phyloP scores from a whole-genome alignment of 2,888 invertebrate species.

The Oligia latruncula region DNA sequence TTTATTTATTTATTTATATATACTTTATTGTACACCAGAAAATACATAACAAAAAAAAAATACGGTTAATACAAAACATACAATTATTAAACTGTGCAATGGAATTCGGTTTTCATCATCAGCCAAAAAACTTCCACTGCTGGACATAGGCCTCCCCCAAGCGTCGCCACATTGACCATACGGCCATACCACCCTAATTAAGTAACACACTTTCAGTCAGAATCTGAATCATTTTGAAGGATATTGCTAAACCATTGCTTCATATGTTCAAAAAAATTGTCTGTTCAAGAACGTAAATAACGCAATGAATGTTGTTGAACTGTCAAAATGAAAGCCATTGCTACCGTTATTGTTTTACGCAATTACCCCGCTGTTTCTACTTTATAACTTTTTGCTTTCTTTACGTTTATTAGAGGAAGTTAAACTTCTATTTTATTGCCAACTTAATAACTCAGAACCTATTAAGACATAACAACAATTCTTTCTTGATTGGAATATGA shows the following conservation, averaged over 20 bases:
- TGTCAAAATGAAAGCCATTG: not conserved
- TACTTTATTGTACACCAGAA: no score
- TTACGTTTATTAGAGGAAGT: not conserved
- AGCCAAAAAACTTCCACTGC: not conserved
- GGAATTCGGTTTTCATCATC: not conserved
- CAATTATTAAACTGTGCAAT: not conserved
- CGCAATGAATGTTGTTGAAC: not conserved
- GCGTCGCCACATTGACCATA: not conserved
- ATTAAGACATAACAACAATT: conserved; percentile 23
- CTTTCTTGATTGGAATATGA: conserved; percentile 15
- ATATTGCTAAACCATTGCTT: not conserved
- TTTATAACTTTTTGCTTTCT: not conserved
- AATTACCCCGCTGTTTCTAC: not conserved
- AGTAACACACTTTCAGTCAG: not conserved
- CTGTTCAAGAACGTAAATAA: not conserved
- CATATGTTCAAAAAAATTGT: not conserved
- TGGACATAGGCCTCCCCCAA: not conserved
- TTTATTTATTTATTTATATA: no score
- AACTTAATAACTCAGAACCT: not conserved
- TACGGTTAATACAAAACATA: no score
- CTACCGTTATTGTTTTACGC: not conserved
- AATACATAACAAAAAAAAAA: no score
- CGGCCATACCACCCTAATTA: not conserved
- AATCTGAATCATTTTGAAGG: not conserved
- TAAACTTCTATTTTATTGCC: conserved; percentile 2